Conservation (phyloP, 2,888 invertebrate genomes). For the Caenorhabditis doughertyi region DNA sequence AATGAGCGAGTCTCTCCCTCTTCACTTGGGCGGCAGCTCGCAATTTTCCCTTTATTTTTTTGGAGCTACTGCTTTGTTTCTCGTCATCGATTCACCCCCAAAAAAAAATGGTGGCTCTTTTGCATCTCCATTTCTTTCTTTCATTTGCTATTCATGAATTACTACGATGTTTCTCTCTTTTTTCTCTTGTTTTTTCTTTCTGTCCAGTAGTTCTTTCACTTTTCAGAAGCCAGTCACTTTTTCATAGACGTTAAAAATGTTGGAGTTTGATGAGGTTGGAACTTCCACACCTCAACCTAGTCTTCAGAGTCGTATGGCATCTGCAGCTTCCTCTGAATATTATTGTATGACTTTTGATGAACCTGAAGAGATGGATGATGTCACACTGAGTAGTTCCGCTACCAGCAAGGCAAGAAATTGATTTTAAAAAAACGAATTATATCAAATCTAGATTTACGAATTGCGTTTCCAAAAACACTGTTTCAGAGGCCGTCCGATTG, state of each 20-base stretch:
- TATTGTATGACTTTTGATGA: constrained; percentile 76
- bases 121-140: constrained; percentile 1
- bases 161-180: constrained; percentile 19
- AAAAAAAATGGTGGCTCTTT: background rate
- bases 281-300: constrained; percentile 51
- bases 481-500: constrained; percentile 73
- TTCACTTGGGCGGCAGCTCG: background rate
- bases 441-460: background rate
- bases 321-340: constrained; percentile 67
- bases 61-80: constrained; percentile 29
- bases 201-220: constrained; percentile 15
- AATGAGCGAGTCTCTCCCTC: constrained; percentile 39
- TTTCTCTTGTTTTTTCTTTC: constrained; percentile 16
- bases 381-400: constrained; percentile 49
- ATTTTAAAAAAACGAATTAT: background rate
- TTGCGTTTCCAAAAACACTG: no score
- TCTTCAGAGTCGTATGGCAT: constrained; percentile 45
- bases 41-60: constrained; percentile 23
- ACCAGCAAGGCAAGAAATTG: constrained; percentile 64
- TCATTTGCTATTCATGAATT: constrained; percentile 56
- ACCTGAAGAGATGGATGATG: constrained; percentile 65
- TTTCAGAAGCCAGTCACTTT: constrained; percentile 6
- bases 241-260: constrained; percentile 23
- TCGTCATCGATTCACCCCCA: constrained; percentile 44
- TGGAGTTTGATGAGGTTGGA: constrained; percentile 65